Evolutionary conservation across 2,113 vertebrate genomes (phyloP), one percentile per base, ranked within the genome.

Genomic region (Agapornis roseicollis): DNA sequence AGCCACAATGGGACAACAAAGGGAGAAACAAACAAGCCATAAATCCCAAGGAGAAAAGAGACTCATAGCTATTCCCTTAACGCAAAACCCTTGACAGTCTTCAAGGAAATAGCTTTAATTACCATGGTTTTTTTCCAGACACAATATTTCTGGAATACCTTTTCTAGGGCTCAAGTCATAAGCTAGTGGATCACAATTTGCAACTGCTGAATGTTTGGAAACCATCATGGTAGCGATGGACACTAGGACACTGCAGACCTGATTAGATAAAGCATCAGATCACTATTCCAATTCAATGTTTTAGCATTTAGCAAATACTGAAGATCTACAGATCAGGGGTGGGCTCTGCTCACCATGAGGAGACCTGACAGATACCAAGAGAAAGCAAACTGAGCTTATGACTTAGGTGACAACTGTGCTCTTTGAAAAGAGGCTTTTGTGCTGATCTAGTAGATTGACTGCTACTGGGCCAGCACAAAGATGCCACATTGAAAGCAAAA

Each of bases 1-100:
- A 86, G 19, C 42, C 42, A 39, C 1, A 2, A 20, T 3, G 15
- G 13, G 14, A 20, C 42, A 89, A 49, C 89, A 91, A 85, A 80
- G 49, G 65, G 91, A 96, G 15, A 96, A 86, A 91, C 76, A 96
- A 97, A 97, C 89, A 96, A 94, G 60, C 37, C 52, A 35, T 60
- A 90, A 96, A 96, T 81, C 78, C 70, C 69, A 70, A 53, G 61
- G 52, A 88, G 82, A 89, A 97, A 97, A 93, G 64, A 96, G 66
- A 81, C 73, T 83, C 82, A 66, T 9, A 91, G 79, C 47, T 42
- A 0, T 0, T 31, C 7, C 13, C 11, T n/a, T 93, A 60, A 86
- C 50, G 25, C 56, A n/a, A 95, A 94, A 39, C 18, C 64, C 39
- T 69, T 89, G 27, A 80, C 14, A 90, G 49, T 55, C 50, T 89